phyloP scores from a whole-genome alignment of 2,888 invertebrate species.

The Disparrhopalites patrizii region DNA sequence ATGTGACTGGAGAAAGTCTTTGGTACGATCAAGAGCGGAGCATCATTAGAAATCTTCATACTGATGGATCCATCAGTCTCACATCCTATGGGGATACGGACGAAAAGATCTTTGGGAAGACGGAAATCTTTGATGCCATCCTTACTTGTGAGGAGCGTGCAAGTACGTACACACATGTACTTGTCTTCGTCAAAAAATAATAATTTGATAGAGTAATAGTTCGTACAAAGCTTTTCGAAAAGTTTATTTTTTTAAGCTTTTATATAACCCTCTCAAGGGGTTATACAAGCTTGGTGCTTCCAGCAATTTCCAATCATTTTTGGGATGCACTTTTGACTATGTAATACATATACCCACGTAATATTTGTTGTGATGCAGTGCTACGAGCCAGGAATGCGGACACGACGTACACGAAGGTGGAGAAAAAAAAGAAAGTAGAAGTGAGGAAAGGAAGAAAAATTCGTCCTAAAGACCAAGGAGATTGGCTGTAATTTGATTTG shows the following conservation, averaged over 20 bases:
- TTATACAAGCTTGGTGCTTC: background rate
- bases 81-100: constrained; percentile 24
- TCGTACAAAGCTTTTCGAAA: background rate
- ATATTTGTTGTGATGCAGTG: background rate
- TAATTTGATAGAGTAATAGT: background rate
- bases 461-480: constrained; percentile 21
- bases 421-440: constrained; percentile 8
- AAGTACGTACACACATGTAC: constrained; percentile 9
- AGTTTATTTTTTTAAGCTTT: background rate
- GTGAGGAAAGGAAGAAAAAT: constrained; percentile 4
- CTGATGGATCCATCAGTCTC: constrained; percentile 25
- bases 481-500: constrained; percentile 10
- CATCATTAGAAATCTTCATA: constrained; percentile 24
- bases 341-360: background rate
- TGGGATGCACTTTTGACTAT: background rate
- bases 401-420: background rate
- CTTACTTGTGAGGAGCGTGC: constrained; percentile 21
- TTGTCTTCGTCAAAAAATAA: background rate
- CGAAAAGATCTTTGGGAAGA: constrained; percentile 23
- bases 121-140: constrained; percentile 22
- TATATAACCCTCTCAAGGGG: background rate
- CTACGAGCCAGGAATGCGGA: background rate
- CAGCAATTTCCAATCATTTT: background rate
- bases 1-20: constrained; percentile 21
- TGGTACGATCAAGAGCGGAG: constrained; percentile 26